phyloP scores from a whole-genome alignment of 2,888 invertebrate species.

The Brachyopa scutellaris region DNA sequence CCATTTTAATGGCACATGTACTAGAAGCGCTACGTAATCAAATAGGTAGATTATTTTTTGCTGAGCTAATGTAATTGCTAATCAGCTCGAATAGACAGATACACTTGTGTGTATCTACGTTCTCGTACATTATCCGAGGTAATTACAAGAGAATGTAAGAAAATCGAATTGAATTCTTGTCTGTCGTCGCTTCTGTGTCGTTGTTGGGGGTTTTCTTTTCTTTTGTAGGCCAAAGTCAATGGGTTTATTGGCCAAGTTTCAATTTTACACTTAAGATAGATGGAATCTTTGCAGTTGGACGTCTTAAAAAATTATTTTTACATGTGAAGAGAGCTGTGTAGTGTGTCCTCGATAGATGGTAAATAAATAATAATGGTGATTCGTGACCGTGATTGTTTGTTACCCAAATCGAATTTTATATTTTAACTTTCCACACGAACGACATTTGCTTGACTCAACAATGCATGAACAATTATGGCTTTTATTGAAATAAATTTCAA shows the following conservation, averaged over 20 bases:
- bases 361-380: too few relatives aligned
- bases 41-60: conserved; percentile 46
- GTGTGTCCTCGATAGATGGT: too few relatives aligned
- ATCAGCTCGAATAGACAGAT: conserved; percentile 28
- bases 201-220: conserved; percentile 17
- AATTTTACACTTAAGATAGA: conserved; percentile 23
- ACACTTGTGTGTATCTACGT: too few relatives aligned
- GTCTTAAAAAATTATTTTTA: too few relatives aligned
- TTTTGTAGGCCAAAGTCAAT: conserved; percentile 67
- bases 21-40: conserved; percentile 29
- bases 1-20: conserved; percentile 56
- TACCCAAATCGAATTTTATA: too few relatives aligned
- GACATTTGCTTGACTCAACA: too few relatives aligned
- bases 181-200: conserved; percentile 2
- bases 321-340: too few relatives aligned
- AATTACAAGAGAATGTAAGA: conserved; percentile 8
- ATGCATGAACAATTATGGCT: too few relatives aligned
- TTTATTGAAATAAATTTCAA: too few relatives aligned
- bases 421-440: too few relatives aligned
- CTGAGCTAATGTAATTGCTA: conserved; percentile 34
- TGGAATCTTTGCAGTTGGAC: background rate
- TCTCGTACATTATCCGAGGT: background rate
- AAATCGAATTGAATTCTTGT: conserved; percentile 30
- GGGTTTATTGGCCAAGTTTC: conserved; percentile 49
- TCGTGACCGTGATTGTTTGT: too few relatives aligned